Evolutionary conservation across 37 sponge, comb jelly and placozoan genomes (phyloP), one percentile per base, ranked within the genome.

Genomic region (Diacarnus erythraeanus): DNA sequence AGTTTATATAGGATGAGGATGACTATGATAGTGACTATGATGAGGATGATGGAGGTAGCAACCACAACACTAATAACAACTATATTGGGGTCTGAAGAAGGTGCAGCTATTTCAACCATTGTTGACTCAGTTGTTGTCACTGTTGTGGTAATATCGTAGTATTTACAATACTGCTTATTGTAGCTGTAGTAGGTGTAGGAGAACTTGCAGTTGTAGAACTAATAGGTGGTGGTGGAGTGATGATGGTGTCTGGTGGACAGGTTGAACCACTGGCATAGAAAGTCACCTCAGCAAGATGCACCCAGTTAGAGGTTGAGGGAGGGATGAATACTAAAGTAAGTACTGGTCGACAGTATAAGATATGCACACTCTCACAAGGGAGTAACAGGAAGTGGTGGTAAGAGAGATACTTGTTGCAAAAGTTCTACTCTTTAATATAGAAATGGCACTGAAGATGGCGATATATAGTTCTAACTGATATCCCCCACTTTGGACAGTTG

Each of bases 221-320:
- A n/a, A n/a, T n/a, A n/a, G n/a, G n/a, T n/a, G n/a, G n/a, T n/a
- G 51, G 51, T 47, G 51, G 51, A 47, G 6, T 47, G 51, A 47
- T 6, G 51, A 47, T 47, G 51, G 12, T 12, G 12, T 47, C 12
- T 47, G 51, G 51, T 47, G 51, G 51, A 47, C 51, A 47, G 51
- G 51, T 47, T 6, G 51, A 47, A 47, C 51, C 51, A 15, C 51
- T 47, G 51, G 51, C 51, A 47, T 47, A 47, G 51, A 47, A 47
- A 12, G 51, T 47, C 51, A 47, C 51, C 61, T 60, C 61, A 60
- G 61, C 61, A 60, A 60, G 23, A 17, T 60, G 61, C 26, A 60
- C 61, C 61, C 61, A 60, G 61, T 60, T 25, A 60, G 61, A 60
- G 23, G 9, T 25, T 4, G 9, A 4, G 27, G 9, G n/a, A 60